Base-by-base conservation (phyloP, 2,888 invertebrate genomes). In the Hetaerina titia region DNA sequence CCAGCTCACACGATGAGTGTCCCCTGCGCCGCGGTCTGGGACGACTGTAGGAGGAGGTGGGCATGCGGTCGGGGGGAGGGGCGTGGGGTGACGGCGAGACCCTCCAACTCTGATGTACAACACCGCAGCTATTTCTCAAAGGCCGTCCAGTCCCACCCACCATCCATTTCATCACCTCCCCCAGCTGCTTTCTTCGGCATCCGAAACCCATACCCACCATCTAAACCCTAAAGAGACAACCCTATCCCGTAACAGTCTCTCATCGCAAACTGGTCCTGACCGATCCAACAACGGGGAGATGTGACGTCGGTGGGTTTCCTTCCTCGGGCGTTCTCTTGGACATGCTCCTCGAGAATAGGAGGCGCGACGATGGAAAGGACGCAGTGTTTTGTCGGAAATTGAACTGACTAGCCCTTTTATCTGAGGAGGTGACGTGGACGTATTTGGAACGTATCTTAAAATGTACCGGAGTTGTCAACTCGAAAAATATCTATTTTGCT, bases 101-200 rank as follows among this genome's bases (percentile, higher is more conserved):
- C 90, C 90, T 90, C 90, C 90, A 63, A 90, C 90, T 64, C 90
- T 90, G 90, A 69, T 90, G 90, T 90, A 64, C 69, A 64, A 90
- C 90, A 45, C 90, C 31, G 64, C 64, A 69, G 90, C 90, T 69
- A 90, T 90, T 90, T 90, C 90, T 64, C 90, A 90, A 60, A 90
- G 90, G 22, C 90, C 45, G 64, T 45, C 90, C 63, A 17, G 45
- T 31, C 17, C 63, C 89, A 57, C 90, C 63, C 87, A 45, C 87
- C 15, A 45, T 31, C 13, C 25, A 45, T 45, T 22, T 57, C 58
- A 89, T 19, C n/a, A 56, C 89, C 63, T 45, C 22, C 64, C 31
- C 64, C 64, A 64, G 31, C 64, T 31, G 45, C 45, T 45, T 45
- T 19, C 64, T n/a, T 4, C 45, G 64, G 17, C 69, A 45, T 64